Evolutionary conservation across 37 sponge, comb jelly and placozoan genomes (phyloP), one percentile per base, ranked within the genome.

Genomic region (Chondrilla cf. caribensis): DNA sequence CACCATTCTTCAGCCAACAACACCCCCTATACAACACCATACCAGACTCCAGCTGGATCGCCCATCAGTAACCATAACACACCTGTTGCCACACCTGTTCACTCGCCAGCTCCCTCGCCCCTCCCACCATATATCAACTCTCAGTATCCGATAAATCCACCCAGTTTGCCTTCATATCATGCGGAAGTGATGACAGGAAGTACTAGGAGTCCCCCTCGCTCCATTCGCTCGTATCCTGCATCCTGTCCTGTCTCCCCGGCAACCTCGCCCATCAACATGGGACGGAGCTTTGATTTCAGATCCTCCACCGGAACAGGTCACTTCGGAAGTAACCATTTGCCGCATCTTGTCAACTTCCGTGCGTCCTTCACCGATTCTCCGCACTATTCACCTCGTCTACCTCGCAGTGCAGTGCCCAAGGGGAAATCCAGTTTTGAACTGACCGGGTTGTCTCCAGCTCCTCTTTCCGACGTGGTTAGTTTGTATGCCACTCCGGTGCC

Each of bases 71-170:
- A 39, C 38, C 62, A 38, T 0, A 60, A 60, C 43, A 80, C 81
- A 4, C 91, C 91, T 8, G 68, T 66, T 32, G 76, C 35, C 11
- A 80, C 81, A 9, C 81, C 81, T 9, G 31, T 80, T 8, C 60
- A 60, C 3, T 79, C 87, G 24, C 85, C 88, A 3, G 72, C 76
- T 18, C 93, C 86, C 51, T 93, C 90, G 4, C 93, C 93, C 1
- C 80, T 78, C 1, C 90, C 89, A 18, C 86, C 86, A 1, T 73
- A 36, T 6, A 43, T 40, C 37, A 73, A 38, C 41, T 33, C 68
- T 1, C 68, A 28, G 7, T 67, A 67, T 33, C 68, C 29, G 31
- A 26, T 67, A 8, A 67, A 67, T 33, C 24, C 76, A 4, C 44
- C 44, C 21, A 39, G 44, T 37, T 43, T 73, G 24, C 76, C 76